phyloP scores from a whole-genome alignment of 2,888 invertebrate species.

The Microplitis manilae region DNA sequence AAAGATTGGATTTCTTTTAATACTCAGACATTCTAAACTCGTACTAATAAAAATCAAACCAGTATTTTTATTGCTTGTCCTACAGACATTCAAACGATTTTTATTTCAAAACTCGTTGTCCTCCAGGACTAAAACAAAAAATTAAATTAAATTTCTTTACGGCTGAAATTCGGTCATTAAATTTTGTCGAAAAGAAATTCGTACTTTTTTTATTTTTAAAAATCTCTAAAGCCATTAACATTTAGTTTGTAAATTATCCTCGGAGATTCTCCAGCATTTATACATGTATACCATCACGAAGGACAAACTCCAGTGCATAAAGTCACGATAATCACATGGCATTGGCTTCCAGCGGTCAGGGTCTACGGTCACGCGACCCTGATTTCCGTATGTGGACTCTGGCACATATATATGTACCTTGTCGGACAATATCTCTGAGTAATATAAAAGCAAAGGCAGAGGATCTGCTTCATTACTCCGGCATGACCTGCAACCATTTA shows the following conservation, averaged over 20 bases:
- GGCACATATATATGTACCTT: not conserved
- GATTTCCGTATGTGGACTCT: conserved; percentile 42
- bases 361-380: conserved; percentile 59
- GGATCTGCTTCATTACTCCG: not conserved
- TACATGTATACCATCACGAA: conserved; percentile 1
- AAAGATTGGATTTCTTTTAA: not conserved
- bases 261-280: not conserved
- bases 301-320: not conserved
- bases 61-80: not conserved
- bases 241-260: not conserved
- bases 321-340: conserved; percentile 39
- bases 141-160: conserved; percentile 80
- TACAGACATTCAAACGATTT: not conserved
- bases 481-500: not conserved
- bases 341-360: conserved; percentile 56
- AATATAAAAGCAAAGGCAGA: not conserved
- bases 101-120: conserved; percentile 22
- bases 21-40: not conserved
- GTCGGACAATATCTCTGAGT: not conserved
- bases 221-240: not conserved
- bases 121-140: conserved; percentile 80
- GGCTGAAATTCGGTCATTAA: conserved; percentile 52
- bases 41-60: not conserved
- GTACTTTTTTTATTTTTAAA: not conserved
- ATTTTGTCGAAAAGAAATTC: not conserved